These are phyloP conservation scores for Myzus persicae DNA, from an alignment of 1,140 invertebrate species.

Conservation along the genomic window DNA sequence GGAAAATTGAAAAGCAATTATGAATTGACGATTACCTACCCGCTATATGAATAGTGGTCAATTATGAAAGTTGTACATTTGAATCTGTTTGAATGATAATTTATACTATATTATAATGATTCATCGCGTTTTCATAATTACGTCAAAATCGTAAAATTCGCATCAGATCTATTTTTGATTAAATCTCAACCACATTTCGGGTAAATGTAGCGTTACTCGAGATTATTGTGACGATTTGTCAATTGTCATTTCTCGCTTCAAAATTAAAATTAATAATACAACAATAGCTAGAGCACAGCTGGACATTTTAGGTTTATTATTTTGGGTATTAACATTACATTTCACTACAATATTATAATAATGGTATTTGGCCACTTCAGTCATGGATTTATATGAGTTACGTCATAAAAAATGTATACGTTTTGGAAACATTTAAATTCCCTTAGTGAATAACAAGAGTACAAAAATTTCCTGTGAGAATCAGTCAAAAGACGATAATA, in stretches of 20 bases:
- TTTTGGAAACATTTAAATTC: not conserved
- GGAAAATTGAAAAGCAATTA: not conserved
- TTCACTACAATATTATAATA: not conserved
- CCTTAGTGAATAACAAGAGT: no score
- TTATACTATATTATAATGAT: not conserved
- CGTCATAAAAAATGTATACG: not conserved
- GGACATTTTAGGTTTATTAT: not conserved
- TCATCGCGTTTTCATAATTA: not conserved
- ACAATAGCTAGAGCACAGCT: not conserved
- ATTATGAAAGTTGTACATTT: not conserved
- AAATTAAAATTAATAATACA: not conserved
- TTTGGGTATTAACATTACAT: not conserved
- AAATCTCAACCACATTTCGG: not conserved
- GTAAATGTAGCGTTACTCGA: not conserved
- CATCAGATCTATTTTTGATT: not conserved
- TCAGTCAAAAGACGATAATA: no score
- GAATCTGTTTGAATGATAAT: not conserved
- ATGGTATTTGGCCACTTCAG: not conserved
- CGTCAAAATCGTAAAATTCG: not conserved
- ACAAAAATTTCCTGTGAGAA: not conserved
- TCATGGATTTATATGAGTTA: not conserved
- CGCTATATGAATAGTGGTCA: no score
- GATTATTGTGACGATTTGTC: not conserved
- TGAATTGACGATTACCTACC: not conserved
- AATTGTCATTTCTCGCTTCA: not conserved